These are phyloP conservation scores for Hetaerina titia DNA, from an alignment of 2,888 invertebrate genomes.

Conservation along the genomic window DNA sequence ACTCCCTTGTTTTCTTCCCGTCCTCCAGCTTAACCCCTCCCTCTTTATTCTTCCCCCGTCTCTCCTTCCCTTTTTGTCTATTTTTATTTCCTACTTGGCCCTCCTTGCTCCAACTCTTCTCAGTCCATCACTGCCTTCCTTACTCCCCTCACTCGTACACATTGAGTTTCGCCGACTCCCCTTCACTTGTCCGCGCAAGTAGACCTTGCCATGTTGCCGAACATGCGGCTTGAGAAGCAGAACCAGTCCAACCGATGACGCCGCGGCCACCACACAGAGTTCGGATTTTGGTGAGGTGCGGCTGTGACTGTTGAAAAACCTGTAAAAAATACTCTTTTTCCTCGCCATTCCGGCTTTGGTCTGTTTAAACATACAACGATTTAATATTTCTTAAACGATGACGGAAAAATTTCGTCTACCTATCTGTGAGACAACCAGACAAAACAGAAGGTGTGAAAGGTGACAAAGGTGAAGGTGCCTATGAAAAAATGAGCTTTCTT, in stretches of 20 bases:
- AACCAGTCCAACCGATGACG: constrained; percentile 1
- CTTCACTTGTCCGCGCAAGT: constrained; percentile 25
- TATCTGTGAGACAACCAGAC: too few relatives aligned
- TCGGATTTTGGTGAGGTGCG: neutral
- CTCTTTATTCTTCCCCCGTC: neutral
- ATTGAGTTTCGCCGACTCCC: constrained; percentile 24
- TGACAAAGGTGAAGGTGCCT: too few relatives aligned
- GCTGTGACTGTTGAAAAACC: neutral
- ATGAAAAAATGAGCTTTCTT: too few relatives aligned
- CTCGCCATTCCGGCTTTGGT: neutral
- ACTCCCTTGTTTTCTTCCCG: constrained; percentile 20
- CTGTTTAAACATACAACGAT: neutral
- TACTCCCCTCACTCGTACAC: neutral
- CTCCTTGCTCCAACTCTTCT: neutral
- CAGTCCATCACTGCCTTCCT: neutral
- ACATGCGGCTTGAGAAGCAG: neutral
- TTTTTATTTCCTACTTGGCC: neutral
- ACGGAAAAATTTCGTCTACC: too few relatives aligned
- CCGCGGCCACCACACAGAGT: neutral
- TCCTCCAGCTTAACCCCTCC: neutral
- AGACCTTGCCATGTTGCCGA: constrained; percentile 46
- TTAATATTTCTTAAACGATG: too few relatives aligned
- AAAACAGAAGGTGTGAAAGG: too few relatives aligned
- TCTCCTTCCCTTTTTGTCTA: neutral
- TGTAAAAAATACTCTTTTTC: neutral